Conservation (phyloP, 2,797 vertebrate genomes). For the Dallia pectoralis region DNA sequence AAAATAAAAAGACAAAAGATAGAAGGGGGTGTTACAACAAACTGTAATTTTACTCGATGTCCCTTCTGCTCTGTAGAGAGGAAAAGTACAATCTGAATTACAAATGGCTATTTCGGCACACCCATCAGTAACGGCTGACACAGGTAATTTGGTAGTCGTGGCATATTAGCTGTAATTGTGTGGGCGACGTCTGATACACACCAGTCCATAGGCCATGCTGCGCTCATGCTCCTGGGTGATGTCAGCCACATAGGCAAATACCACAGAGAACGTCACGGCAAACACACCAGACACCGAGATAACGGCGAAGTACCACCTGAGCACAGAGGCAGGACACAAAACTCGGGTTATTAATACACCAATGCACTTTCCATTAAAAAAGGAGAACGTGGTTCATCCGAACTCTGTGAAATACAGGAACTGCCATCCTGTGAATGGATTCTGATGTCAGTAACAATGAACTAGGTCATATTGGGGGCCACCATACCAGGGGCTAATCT, state of each 20-base stretch:
- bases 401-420: too few species aligned
- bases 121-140: neutral
- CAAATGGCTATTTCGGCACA: neutral
- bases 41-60: neutral
- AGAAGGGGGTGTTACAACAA: neutral
- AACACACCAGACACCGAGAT: constrained; percentile 88
- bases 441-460: neutral
- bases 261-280: constrained; percentile 86
- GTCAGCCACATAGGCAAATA: constrained; percentile 88
- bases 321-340: constrained; percentile 7
- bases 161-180: neutral
- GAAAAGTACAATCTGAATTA: neutral
- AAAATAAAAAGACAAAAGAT: neutral
- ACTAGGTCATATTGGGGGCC: neutral
- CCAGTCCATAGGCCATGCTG: constrained; percentile 88
- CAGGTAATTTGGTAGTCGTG: neutral
- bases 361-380: too few species aligned
- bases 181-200: constrained; percentile 40
- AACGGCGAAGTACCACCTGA: constrained; percentile 88
- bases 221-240: constrained; percentile 88
- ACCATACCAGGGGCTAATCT: constrained; percentile 84
- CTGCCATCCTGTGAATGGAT: neutral
- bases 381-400: too few species aligned
- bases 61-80: too few species aligned
- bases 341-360: constrained; percentile 1